These are phyloP conservation scores for Chiloscyllium plagiosum DNA, from an alignment of 2,113 vertebrate species.

Conservation along the genomic window DNA sequence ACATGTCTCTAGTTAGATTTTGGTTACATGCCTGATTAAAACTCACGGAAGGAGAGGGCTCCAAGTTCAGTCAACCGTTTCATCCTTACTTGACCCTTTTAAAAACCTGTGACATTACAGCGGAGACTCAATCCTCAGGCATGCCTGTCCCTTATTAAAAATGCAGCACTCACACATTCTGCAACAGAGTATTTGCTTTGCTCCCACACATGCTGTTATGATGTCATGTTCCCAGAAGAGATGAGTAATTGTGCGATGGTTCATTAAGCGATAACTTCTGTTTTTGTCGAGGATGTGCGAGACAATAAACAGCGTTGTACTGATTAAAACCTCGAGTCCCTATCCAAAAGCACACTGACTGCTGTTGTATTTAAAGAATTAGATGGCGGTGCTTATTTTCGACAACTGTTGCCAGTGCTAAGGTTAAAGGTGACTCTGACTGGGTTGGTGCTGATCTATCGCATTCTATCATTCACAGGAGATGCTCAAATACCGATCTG, in stretches of 20 bases:
- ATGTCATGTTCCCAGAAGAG: slow-evolving; percentile 28
- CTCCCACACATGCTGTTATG: background rate
- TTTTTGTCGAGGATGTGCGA: background rate
- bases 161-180: background rate
- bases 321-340: background rate
- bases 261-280: slow-evolving; percentile 35
- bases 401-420: background rate
- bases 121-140: background rate
- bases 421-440: background rate
- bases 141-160: background rate
- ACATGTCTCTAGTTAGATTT: background rate
- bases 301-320: background rate
- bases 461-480: background rate
- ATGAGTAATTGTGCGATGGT: slow-evolving; percentile 26
- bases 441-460: background rate
- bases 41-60: background rate
- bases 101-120: slow-evolving; percentile 9
- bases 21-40: slow-evolving; percentile 1
- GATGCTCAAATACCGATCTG: too few species aligned
- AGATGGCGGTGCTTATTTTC: background rate
- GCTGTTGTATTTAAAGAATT: background rate
- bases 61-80: background rate
- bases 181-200: background rate
- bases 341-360: background rate
- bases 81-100: background rate